phyloP scores from a whole-genome alignment of 2,113 vertebrate genomes.

The Noctilio leporinus region DNA sequence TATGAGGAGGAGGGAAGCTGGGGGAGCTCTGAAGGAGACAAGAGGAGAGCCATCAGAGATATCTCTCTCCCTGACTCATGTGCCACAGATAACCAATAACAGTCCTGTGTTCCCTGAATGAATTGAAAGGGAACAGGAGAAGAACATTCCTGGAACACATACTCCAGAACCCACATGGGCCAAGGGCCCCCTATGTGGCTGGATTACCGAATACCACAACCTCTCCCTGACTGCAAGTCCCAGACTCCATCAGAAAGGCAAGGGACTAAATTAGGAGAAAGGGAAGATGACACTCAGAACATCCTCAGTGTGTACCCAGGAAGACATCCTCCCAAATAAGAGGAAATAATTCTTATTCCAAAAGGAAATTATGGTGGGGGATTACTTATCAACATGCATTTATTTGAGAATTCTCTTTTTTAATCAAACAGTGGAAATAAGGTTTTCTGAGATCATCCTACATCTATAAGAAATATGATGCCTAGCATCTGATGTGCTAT shows the following conservation, averaged over 20 bases:
- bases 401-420: background rate
- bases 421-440: background rate
- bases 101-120: background rate
- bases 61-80: background rate
- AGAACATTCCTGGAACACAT: too few species aligned
- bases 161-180: fast-evolving
- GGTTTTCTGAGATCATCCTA: background rate
- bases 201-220: background rate
- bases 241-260: background rate
- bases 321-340: background rate
- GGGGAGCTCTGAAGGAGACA: background rate
- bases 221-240: background rate
- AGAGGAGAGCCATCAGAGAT: background rate
- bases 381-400: background rate
- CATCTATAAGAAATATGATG: background rate
- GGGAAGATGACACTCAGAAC: background rate
- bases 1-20: too few species aligned
- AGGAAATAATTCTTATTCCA: background rate
- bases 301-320: background rate
- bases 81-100: background rate
- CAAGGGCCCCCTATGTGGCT: background rate
- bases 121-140: background rate
- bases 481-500: background rate
- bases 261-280: background rate
- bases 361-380: background rate